phyloP scores from a whole-genome alignment of 2,888 invertebrate genomes.

The Megaustenia siamemsis region DNA sequence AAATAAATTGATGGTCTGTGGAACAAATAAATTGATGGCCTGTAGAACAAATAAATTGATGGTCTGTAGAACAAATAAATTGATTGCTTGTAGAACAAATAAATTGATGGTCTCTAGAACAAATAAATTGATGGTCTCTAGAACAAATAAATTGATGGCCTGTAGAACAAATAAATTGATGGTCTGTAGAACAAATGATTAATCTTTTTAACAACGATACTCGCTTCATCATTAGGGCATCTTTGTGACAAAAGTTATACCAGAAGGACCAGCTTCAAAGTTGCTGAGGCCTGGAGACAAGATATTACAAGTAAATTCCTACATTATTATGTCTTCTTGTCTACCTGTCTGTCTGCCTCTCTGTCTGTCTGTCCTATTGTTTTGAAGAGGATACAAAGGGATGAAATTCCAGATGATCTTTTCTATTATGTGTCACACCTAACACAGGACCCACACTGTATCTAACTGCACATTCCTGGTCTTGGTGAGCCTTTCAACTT shows the following conservation, averaged over 20 bases:
- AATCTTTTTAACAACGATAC: background rate
- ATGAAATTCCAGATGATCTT: no score
- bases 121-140: background rate
- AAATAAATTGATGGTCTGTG: no score
- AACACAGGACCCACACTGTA: no score
- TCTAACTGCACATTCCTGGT: no score
- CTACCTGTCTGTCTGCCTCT: no score
- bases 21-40: background rate
- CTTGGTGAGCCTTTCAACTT: no score
- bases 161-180: background rate
- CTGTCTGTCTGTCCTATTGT: no score
- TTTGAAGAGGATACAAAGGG: no score
- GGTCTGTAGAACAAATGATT: background rate
- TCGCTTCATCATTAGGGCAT: slow-evolving; percentile 82
- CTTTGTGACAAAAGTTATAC: slow-evolving; percentile 84
- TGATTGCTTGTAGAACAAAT: background rate
- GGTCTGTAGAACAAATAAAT: no score
- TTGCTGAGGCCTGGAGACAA: slow-evolving; percentile 84
- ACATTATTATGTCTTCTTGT: background rate
- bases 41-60: background rate
- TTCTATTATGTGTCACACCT: no score
- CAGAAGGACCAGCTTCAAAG: slow-evolving; percentile 83
- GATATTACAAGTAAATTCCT: slow-evolving; percentile 81
- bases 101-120: no score
- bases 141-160: background rate